Evolutionary conservation across 2,113 vertebrate genomes (phyloP).

Genomic region (Ptilorrhoa leucosticta): DNA sequence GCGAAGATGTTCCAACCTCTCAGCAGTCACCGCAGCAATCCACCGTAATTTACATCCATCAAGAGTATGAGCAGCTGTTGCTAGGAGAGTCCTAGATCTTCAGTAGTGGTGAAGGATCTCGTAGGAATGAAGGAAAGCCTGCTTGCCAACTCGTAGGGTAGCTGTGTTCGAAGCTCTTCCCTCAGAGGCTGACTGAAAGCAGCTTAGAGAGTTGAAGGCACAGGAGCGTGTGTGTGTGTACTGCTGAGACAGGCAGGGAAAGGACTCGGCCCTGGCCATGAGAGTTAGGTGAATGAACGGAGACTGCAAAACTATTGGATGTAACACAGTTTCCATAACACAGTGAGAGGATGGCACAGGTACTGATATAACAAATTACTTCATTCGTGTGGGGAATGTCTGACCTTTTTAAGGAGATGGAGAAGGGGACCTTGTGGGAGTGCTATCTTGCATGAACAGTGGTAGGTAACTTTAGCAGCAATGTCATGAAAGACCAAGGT

Average conservation of each 20-base stretch:
- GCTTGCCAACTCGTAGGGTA: background rate
- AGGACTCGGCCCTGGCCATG: background rate
- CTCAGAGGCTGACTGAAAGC: background rate
- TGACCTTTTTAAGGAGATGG: background rate
- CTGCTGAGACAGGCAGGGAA: background rate
- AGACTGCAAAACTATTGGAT: background rate
- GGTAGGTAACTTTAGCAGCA: background rate
- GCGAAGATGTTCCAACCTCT: background rate
- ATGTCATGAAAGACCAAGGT: background rate
- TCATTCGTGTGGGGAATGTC: background rate
- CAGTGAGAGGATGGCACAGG: background rate
- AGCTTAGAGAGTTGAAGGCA: background rate
- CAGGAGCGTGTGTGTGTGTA: fast-evolving
- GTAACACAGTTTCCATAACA: background rate
- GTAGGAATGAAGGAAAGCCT: background rate
- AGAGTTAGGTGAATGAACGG: background rate
- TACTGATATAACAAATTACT: background rate
- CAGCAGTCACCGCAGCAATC: background rate
- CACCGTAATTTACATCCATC: background rate
- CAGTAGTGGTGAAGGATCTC: background rate
- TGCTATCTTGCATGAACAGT: background rate
- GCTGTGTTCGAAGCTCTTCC: background rate
- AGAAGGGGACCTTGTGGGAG: background rate
- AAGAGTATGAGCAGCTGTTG: background rate
- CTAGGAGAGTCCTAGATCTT: background rate